These are phyloP conservation scores for Planococcus citri DNA, from an alignment of 1,140 invertebrate genomes.

Conservation along the genomic window DNA sequence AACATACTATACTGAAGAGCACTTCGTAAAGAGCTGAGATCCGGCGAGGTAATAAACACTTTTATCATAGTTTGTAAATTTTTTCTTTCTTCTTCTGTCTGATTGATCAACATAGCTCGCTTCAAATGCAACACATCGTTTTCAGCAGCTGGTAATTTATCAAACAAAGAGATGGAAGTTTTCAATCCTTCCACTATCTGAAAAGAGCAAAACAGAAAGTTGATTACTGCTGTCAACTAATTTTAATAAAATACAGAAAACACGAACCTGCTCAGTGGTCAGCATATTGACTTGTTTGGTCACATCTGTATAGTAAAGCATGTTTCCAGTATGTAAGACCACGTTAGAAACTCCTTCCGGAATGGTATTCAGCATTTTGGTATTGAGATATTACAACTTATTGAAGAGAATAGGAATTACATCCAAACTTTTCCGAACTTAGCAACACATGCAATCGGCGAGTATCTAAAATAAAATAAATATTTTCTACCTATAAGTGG, in stretches of 20 bases:
- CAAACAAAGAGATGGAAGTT: constrained; percentile 9
- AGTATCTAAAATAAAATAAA: no score
- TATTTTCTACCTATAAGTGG: no score
- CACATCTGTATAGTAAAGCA: constrained; percentile 63
- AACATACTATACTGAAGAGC: constrained; percentile 39
- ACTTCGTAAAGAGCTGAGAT: constrained; percentile 35
- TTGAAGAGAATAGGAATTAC: no score
- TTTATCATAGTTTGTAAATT: constrained; percentile 47
- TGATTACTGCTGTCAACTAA: not conserved
- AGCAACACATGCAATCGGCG: no score
- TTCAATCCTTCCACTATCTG: constrained; percentile 24
- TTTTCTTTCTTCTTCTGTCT: constrained; percentile 36
- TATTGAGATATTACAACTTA: no score
- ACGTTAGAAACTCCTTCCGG: constrained; percentile 29
- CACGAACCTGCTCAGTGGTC: constrained; percentile 64
- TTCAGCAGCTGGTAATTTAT: constrained; percentile 37
- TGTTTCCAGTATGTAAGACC: constrained; percentile 70
- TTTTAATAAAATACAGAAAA: not conserved
- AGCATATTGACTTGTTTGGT: constrained; percentile 70
- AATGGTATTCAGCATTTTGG: constrained; percentile 24
- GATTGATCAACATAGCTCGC: constrained; percentile 15
- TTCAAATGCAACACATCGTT: constrained; percentile 26
- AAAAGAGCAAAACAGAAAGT: not conserved
- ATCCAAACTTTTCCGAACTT: no score
- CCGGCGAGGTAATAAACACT: constrained; percentile 39